Conservation (phyloP, 2,113 vertebrate genomes). For the Anolis sagrei region DNA sequence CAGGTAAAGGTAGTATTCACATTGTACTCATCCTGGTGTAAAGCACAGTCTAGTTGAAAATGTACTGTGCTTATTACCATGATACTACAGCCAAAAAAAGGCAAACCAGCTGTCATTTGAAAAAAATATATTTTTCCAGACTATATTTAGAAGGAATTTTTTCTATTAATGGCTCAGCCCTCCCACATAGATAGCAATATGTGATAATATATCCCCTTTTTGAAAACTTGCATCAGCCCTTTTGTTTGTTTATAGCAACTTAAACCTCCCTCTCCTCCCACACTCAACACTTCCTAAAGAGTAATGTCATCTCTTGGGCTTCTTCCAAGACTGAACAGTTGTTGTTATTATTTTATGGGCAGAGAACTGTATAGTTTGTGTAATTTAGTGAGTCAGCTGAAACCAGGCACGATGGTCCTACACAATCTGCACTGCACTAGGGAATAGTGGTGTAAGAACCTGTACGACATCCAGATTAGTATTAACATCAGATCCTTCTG, state of each 20-base stretch:
- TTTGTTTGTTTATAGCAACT: conserved; percentile 15
- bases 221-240: background rate
- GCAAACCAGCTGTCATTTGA: background rate
- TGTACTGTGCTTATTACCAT: background rate
- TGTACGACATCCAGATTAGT: background rate
- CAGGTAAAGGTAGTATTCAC: background rate
- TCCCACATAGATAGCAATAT: background rate
- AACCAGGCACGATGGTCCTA: background rate
- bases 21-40: background rate
- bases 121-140: conserved; percentile 18
- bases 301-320: background rate
- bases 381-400: background rate
- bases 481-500: background rate
- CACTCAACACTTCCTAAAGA: background rate
- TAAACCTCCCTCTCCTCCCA: background rate
- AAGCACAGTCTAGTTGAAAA: background rate
- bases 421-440: background rate
- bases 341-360: conserved; percentile 3
- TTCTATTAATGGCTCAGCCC: conserved; percentile 12
- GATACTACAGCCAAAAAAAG: background rate
- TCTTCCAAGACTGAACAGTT: background rate
- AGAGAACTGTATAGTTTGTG: background rate
- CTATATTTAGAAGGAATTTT: conserved; percentile 16
- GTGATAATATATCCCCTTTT: background rate
- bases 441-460: background rate